Conservation (phyloP, 1,140 invertebrate species). For the Megathymus violae region DNA sequence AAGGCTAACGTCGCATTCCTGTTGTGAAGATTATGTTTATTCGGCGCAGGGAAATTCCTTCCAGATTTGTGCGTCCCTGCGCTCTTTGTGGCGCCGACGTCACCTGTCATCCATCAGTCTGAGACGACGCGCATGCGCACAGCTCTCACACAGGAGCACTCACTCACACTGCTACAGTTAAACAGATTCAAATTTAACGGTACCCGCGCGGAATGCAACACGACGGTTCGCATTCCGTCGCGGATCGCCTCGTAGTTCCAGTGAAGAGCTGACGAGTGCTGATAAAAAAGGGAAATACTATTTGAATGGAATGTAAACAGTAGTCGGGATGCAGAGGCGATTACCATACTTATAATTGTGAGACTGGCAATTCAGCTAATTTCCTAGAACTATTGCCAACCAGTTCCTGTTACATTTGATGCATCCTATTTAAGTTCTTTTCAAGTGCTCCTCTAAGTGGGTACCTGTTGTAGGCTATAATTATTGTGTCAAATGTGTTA, state of each 20-base stretch:
- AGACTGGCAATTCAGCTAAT: neutral
- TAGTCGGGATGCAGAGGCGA: conserved; percentile 22
- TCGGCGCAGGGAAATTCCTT: conserved; percentile 31
- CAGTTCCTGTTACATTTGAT: no score
- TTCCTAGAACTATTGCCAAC: neutral
- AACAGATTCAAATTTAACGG: conserved; percentile 80
- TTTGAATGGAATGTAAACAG: conserved; percentile 51
- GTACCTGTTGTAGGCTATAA: no score
- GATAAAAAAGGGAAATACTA: conserved; percentile 41
- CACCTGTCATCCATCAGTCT: conserved; percentile 81
- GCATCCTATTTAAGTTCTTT: no score
- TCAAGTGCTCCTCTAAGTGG: no score
- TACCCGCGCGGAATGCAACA: conserved; percentile 74
- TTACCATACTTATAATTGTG: conserved; percentile 37
- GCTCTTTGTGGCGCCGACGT: conserved; percentile 74
- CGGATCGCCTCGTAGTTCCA: conserved; percentile 30
- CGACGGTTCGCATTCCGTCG: conserved; percentile 66
- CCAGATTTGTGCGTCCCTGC: conserved; percentile 34
- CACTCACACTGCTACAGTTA: conserved; percentile 45
- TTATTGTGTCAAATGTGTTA: no score
- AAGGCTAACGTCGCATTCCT: conserved; percentile 44
- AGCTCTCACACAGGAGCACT: conserved; percentile 47
- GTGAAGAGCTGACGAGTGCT: conserved; percentile 41
- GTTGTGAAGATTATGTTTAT: conserved; percentile 45
- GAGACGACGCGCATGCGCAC: conserved; percentile 72